These are phyloP conservation scores for Melopsittacus undulatus DNA, from an alignment of 2,797 vertebrate genomes.

Conservation along the genomic window DNA sequence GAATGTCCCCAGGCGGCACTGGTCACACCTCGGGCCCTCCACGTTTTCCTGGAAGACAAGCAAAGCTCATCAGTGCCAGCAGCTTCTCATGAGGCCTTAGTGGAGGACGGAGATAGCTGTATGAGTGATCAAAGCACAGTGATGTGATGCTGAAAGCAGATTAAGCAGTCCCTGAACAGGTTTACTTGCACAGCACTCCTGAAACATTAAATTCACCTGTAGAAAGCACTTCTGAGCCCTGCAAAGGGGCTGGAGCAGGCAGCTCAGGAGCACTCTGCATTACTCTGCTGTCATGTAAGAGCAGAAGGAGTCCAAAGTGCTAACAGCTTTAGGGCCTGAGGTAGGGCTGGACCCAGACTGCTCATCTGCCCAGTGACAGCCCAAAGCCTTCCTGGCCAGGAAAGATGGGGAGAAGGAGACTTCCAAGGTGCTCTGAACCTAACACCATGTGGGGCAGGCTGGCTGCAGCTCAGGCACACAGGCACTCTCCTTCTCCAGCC, in stretches of 20 bases:
- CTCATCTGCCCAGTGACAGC: neutral
- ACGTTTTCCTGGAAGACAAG: slow-evolving; percentile 89
- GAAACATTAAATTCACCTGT: neutral
- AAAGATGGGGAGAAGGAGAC: neutral
- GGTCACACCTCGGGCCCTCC: slow-evolving; percentile 88
- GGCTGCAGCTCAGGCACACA: neutral
- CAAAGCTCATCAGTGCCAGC: neutral
- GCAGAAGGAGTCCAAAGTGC: neutral
- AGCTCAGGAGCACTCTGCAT: neutral
- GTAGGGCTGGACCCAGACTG: neutral
- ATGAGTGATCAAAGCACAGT: rapidly evolving
- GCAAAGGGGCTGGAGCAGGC: neutral
- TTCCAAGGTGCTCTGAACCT: neutral
- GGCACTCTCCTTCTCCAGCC: neutral
- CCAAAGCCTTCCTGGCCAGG: neutral
- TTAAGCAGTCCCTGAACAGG: neutral
- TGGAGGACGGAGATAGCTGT: neutral
- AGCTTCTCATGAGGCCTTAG: neutral
- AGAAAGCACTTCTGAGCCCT: neutral
- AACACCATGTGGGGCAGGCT: rapidly evolving
- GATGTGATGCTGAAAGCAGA: neutral
- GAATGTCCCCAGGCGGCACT: slow-evolving; percentile 92
- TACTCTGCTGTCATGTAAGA: neutral
- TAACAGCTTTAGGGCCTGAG: neutral
- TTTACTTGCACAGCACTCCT: neutral